Percentiles rank a stretch among this genome's conserved stretches.
Evolutionary conservation across 2,113 vertebrate species (phyloP).

Genomic region (Odocoileus hemionus): DNA sequence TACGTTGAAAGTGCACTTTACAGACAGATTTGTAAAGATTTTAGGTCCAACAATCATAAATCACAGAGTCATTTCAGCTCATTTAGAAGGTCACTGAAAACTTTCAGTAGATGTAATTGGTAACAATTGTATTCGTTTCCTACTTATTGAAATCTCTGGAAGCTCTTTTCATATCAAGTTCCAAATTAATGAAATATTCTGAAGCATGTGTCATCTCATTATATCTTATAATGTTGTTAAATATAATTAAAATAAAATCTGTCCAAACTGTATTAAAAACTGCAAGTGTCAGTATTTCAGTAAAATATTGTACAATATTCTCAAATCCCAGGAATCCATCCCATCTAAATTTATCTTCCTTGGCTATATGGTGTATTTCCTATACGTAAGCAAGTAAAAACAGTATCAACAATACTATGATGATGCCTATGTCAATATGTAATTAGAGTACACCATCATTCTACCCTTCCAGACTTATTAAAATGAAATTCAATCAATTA

Average conservation of each 20-base stretch:
- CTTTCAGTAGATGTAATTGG: background rate
- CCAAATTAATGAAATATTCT: background rate
- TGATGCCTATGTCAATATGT: fast-evolving
- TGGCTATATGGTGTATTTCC: background rate
- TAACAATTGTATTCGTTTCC: fast-evolving
- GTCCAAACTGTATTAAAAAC: background rate
- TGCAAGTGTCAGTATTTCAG: background rate
- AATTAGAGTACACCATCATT: background rate
- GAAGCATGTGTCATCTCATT: background rate
- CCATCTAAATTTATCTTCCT: background rate
- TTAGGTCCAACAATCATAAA: background rate
- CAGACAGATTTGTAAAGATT: background rate
- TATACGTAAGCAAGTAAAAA: background rate
- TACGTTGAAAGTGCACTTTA: background rate
- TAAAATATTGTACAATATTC: background rate
- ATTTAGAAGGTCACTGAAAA: background rate
- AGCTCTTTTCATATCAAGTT: background rate
- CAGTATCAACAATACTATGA: fast-evolving
- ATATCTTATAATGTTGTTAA: background rate
- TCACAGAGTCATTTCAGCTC: background rate
- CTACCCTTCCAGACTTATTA: background rate
- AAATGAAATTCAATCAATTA: background rate
- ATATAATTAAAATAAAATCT: background rate
- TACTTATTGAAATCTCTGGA: background rate
- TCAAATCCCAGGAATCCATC: background rate